A percentile compares a stretch with the other conserved stretches of the same genome.
Evolutionary conservation across 2,888 invertebrate species (phyloP).

Genomic region (Andrena praecox): DNA sequence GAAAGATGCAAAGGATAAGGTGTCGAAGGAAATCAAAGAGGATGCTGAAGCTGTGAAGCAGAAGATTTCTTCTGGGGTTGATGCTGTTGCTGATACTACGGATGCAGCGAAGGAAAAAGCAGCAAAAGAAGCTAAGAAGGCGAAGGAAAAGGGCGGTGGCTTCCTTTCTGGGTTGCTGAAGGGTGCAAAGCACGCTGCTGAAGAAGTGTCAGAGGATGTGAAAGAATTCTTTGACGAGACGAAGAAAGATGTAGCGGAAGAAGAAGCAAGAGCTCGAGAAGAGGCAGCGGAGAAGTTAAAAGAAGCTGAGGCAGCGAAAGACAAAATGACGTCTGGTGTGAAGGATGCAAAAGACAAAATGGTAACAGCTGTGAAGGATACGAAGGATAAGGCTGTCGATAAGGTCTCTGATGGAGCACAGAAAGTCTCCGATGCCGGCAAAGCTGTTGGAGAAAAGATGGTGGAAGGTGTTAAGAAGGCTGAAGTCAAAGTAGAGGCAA

Average conservation of each 20-base stretch:
- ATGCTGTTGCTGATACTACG: slow-evolving; percentile 72
- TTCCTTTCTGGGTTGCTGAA: slow-evolving; percentile 57
- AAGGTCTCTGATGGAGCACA: slow-evolving; percentile 14
- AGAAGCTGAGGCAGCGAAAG: slow-evolving; percentile 65
- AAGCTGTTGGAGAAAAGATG: slow-evolving; percentile 66
- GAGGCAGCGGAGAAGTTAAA: slow-evolving; percentile 56
- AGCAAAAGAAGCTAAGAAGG: slow-evolving; percentile 86
- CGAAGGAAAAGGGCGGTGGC: slow-evolving; percentile 83
- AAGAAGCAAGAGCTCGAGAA: slow-evolving; percentile 78
- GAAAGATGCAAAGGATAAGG: slow-evolving; percentile 60
- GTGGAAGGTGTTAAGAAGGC: slow-evolving; percentile 39
- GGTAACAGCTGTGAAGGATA: slow-evolving; percentile 8
- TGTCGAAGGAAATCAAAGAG: slow-evolving; percentile 80
- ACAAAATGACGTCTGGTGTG: slow-evolving; percentile 30
- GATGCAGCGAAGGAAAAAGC: slow-evolving; percentile 72
- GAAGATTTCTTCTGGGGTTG: slow-evolving; percentile 74
- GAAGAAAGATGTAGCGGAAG: slow-evolving; percentile 83
- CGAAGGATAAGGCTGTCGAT: slow-evolving; percentile 42
- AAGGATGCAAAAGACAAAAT: slow-evolving; percentile 62
- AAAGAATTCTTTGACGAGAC: slow-evolving; percentile 77
- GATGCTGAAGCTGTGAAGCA: slow-evolving; percentile 57
- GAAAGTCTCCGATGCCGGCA: slow-evolving; percentile 27
- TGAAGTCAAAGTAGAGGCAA: slow-evolving; percentile 51
- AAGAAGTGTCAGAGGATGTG: slow-evolving; percentile 83
- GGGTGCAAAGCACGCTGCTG: slow-evolving; percentile 78